Evolutionary conservation across 2,888 invertebrate genomes (phyloP), one percentile per base, ranked within the genome.

Genomic region (Elegia similella): DNA sequence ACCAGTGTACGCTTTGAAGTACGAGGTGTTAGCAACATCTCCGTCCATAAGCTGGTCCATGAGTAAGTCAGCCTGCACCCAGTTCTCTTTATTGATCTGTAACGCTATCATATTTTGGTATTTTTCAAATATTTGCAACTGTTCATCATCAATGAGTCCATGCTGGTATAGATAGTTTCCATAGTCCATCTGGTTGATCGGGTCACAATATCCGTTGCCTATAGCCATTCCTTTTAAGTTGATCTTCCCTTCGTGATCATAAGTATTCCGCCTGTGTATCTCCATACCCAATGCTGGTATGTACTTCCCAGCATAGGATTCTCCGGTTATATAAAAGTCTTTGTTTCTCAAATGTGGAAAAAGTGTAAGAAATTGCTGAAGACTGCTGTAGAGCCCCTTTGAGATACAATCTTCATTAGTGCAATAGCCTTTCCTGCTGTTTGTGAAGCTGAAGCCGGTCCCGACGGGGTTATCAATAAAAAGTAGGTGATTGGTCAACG

Each of bases 391-490:
- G 0, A 95, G 78, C 59, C 93, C 92, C 44, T 81, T 75, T 0
- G 92, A 93, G 7, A 95, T 88, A 67, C 93, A 92, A 0, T 74
- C 78, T 72, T 94, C 92, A 70, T 93, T 82, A 0, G 68, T 80
- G 29, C 93, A 93, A 73, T 93, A 94, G 32, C 93, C 93, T 48
- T 80, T 69, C 0, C 91, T 80, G 50, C 80, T 70, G 0, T 90
- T 75, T 0, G 95, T 94, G 70, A 93, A 95, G 72, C 94, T 95
- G 70, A 94, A 95, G 0, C 95, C 95, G 44, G 88, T 83, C 0
- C 94, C 94, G 0, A 93, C 94, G 2, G 95, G 95, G 63, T 94
- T 94, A 66, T 95, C 95, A 59, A 95, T 93, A 72, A 93, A 95
- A 42, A 95, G 82, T 48, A 95, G 74, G 62, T 93, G 92, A 68